Evolutionary conservation across 2,888 invertebrate species (phyloP).

Genomic region (Drosophila setosimentum): DNA sequence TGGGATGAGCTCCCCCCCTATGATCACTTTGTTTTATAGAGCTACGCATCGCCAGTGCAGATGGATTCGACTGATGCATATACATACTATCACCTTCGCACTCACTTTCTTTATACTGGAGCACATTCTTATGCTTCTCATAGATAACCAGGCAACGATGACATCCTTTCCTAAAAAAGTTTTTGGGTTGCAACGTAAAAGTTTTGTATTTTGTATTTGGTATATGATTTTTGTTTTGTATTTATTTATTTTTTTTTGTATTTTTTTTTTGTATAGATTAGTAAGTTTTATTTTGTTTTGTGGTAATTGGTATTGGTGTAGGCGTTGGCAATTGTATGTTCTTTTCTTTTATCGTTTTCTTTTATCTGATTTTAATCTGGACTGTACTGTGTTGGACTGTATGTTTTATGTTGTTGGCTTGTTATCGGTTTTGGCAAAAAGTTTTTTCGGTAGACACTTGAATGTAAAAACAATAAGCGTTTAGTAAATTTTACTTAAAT

Average conservation of each 20-base stretch:
- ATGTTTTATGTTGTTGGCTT: conserved; percentile 40
- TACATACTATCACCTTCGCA: conserved; percentile 87
- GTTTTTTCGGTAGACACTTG: conserved; percentile 27
- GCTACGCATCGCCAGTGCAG: conserved; percentile 86
- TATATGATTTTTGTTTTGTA: conserved; percentile 10
- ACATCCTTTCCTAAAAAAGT: conserved; percentile 92
- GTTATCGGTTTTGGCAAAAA: conserved; percentile 52
- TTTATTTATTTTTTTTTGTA: conserved; percentile 15
- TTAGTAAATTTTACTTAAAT: conserved; percentile 23
- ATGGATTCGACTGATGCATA: conserved; percentile 86
- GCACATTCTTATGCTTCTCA: conserved; percentile 96
- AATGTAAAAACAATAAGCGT: conserved; percentile 28
- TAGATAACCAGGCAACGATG: conserved; percentile 98
- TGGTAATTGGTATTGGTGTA: conserved; percentile 30
- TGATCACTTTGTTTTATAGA: conserved; percentile 86
- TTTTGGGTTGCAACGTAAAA: conserved; percentile 75
- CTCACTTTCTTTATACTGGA: conserved; percentile 99
- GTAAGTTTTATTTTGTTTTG: conserved; percentile 23
- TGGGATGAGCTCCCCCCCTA: conserved; percentile 86
- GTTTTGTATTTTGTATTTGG: conserved; percentile 46
- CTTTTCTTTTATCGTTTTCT: conserved; percentile 25
- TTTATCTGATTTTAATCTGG: conserved; percentile 14
- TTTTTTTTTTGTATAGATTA: conserved; percentile 20
- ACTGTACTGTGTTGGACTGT: conserved; percentile 34
- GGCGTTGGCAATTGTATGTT: conserved; percentile 39